Base-by-base conservation (phyloP, 2,888 invertebrate species). In the Stegophylla sp. region DNA sequence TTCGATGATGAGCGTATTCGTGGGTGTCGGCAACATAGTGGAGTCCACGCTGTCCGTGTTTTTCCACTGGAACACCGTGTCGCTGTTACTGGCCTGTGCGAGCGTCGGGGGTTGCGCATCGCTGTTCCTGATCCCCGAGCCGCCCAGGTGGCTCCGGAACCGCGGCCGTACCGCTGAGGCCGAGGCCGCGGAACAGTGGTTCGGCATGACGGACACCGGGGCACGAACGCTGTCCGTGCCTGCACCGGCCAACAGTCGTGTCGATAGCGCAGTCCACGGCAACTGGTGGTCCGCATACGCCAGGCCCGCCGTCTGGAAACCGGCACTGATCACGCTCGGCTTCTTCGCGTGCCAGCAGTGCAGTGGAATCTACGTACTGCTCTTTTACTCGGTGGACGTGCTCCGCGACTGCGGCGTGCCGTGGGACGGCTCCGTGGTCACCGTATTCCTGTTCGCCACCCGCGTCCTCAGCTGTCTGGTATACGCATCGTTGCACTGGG, bases 61-160 rank as follows among this genome's bases (percentile, higher is more conserved):
- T 15, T 43, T 82, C 17, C n/a, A 53, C 5, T 82, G 82, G 82
- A 23, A 61, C 3, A 59, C 63, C 0, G 45, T 59, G 51, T 67
- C 81, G 15, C 5, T 51, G 1, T 53, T 82, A 23, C 41, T 82
- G 28, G 23, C 51, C n/a, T 69, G 23, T n/a, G 0, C 51, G 13
- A 64, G 56, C 23, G 15, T 71, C 26, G 41, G 45, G 12, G 72
- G 81, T 4, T 71, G 63, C 56, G 15, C 64, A 10, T 26, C 76
- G 10, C 43, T 83, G 13, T 82, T 81, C 74, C 12, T 77, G 1
- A 9, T 83, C 17, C 83, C 83, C 17, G 83, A 83, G 53, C 53
- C 83, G 23, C 82, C 82, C 1, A 20, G 61, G 41, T 83, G 83
- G 83, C 61, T 83, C n/a, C 64, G 81, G 43, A 20, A 53, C 15